Base-by-base conservation (phyloP, 2,113 vertebrate species). In the Sarotherodon lohbergeri region DNA sequence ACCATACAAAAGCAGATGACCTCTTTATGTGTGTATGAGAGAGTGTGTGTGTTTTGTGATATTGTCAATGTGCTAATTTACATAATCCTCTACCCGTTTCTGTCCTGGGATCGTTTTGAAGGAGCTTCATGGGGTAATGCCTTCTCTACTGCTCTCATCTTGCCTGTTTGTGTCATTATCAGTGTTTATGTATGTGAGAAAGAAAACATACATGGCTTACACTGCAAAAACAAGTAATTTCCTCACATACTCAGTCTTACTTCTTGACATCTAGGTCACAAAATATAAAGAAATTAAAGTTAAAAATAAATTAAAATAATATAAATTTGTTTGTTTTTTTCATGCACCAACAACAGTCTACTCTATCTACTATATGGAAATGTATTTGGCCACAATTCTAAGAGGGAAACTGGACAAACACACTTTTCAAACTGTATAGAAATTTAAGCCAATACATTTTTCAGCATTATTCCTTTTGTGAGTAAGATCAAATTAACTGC, bases 121-220 rank as follows among this genome's bases (percentile, higher is more conserved):
- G 98, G 97, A 99, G 98, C 98, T 97, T 99, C 97, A 98, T 97
- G 97, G 98, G 98, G 98, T 99, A 99, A 99, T 97, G 96, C 91
- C 94, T 97, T 95, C 96, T 93, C 96, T 96, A 93, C 92, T 80
- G 93, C 88, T 93, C 76, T 93, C 91, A 88, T 80, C 61, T 41
- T 90, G 87, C 88, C 80, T 87, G 87, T 91, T 34, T 66, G 29
- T 89, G 39, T 95, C 90, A 87, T 86, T 71, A 19, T 93, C 63
- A 90, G 36, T 85, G 10, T 86, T 73, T 90, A 78, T 92, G 82
- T 89, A 43, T 93, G 86, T 90, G 41, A 59, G 32, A 83, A 27
- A 76, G 19, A 86, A 78, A 92, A 92, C 87, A 92, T 84, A 88
- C 88, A 82, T 85, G 82, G 29, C 59, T 61, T 41, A 22, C 88